Conservation (phyloP, 2,888 invertebrate genomes). For the Oxyteleia sp. region DNA sequence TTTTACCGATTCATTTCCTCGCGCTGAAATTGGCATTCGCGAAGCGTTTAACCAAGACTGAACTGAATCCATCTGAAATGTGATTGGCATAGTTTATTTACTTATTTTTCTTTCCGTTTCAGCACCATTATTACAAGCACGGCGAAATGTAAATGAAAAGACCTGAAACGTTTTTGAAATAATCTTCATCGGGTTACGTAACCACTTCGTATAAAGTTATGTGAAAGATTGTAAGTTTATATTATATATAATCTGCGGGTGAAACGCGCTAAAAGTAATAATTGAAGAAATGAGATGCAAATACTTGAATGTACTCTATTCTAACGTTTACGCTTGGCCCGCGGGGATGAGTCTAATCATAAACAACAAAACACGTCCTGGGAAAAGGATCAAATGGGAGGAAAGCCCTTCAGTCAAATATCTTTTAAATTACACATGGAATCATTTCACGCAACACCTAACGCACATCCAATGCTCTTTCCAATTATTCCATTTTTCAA, state of each 20-base stretch:
- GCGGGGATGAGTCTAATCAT: conserved; percentile 63
- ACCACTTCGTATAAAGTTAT: conserved; percentile 52
- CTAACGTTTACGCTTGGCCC: conserved; percentile 34
- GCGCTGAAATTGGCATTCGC: conserved; percentile 23
- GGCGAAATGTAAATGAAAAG: conserved; percentile 59
- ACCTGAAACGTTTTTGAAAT: conserved; percentile 45
- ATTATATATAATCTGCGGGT: conserved; percentile 54
- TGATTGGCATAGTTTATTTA: conserved; percentile 15
- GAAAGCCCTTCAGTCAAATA: conserved; percentile 68
- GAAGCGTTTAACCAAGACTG: conserved; percentile 16
- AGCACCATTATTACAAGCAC: conserved; percentile 43
- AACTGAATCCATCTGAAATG: conserved; percentile 36
- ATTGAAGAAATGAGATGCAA: conserved; percentile 72
- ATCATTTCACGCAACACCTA: conserved; percentile 69
- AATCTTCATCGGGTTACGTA: conserved; percentile 61
- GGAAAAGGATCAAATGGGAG: conserved; percentile 43
- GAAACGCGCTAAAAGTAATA: conserved; percentile 62
- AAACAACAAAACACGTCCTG: conserved; percentile 63
- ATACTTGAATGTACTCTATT: conserved; percentile 51
- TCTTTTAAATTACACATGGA: conserved; percentile 63
- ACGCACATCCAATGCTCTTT: conserved; percentile 47
- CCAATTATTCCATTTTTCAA: conserved; percentile 57
- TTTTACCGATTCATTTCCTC: conserved; percentile 38
- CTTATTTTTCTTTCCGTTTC: conserved; percentile 12
- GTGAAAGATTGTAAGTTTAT: conserved; percentile 60